phyloP scores from a whole-genome alignment of 30 jellyfish, hydroid and myxozoan genomes.

The Hydractinia symbiolongicarpus region DNA sequence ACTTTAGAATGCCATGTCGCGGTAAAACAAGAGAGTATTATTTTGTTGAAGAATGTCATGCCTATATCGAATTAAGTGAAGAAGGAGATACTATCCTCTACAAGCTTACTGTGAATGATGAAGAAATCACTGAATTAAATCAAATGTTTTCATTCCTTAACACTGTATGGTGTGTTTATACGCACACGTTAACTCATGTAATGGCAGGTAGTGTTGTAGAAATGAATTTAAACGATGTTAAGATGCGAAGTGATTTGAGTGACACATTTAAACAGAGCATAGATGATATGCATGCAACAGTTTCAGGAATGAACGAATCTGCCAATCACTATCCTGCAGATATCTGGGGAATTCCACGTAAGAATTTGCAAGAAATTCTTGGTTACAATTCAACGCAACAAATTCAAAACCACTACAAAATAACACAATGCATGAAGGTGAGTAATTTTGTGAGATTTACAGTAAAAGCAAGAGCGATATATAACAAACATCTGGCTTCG shows the following conservation, averaged over 20 bases:
- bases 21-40: background rate
- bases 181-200: constrained; percentile 13
- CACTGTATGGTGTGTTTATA: constrained; percentile 25
- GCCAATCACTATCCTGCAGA: constrained; percentile 31
- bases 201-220: constrained; percentile 18
- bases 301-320: constrained; percentile 25
- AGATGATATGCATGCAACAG: constrained; percentile 22
- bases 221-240: background rate
- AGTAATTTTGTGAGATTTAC: constrained; percentile 1
- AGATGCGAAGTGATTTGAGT: background rate
- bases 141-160: background rate
- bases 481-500: background rate
- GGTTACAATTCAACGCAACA: constrained; percentile 16
- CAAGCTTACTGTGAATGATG: background rate
- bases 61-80: background rate
- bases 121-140: background rate
- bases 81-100: background rate
- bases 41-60: background rate
- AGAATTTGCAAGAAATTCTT: background rate
- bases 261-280: constrained; percentile 2
- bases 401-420: constrained; percentile 11
- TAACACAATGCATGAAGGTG: constrained; percentile 1
- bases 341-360: constrained; percentile 28
- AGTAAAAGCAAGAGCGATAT: constrained; percentile 11
- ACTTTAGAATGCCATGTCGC: constrained; percentile 4